A percentile compares a stretch with the other conserved stretches of the same genome.
Conservation (phyloP, 2,113 vertebrate species). For the Macrotis lagotis region DNA sequence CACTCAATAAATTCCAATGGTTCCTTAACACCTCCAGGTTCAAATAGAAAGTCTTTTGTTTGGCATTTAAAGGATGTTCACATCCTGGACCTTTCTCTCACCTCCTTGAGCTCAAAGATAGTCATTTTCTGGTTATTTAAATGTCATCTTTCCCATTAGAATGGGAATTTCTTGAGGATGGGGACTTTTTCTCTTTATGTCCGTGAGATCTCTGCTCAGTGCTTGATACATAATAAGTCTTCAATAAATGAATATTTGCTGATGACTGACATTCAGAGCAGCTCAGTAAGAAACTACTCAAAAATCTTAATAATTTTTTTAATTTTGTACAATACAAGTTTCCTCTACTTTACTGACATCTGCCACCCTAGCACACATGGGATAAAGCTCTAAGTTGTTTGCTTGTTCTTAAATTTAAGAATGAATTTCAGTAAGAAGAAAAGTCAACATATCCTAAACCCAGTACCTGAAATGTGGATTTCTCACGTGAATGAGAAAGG, state of each 20-base stretch:
- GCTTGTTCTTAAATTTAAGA: neutral
- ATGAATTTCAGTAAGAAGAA: neutral
- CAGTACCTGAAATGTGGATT: neutral
- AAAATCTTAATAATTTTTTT: neutral
- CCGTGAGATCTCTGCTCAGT: neutral
- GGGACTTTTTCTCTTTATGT: neutral
- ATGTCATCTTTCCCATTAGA: neutral
- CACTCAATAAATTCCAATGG: neutral
- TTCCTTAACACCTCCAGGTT: neutral
- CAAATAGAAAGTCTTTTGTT: neutral
- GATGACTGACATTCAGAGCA: neutral
- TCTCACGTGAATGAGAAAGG: neutral
- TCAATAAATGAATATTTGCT: neutral
- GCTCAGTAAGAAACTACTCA: neutral
- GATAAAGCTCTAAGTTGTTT: neutral
- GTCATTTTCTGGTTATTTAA: neutral
- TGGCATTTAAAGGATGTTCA: neutral
- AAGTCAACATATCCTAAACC: neutral
- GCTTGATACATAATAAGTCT: neutral
- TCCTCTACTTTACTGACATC: neutral
- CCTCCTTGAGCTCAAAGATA: neutral
- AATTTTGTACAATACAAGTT: neutral
- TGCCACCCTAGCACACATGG: neutral
- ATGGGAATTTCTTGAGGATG: neutral
- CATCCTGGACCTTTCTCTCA: neutral